Conservation (phyloP, 2,797 vertebrate genomes). For the Melanotaenia pygmaea region DNA sequence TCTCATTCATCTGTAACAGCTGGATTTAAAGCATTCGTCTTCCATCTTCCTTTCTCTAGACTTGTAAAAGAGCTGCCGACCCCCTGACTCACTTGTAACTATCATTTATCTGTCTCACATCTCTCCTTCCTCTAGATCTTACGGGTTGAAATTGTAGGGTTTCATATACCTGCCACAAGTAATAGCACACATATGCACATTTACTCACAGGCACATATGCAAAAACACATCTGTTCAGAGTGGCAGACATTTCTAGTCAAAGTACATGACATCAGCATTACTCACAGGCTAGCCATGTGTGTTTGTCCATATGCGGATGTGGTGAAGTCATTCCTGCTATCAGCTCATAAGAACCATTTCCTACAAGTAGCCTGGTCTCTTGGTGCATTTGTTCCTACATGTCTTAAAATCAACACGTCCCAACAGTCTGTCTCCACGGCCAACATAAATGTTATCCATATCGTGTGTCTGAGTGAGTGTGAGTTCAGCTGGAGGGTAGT, state of each 20-base stretch:
- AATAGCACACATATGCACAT: constrained; percentile 8
- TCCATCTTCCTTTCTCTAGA: not conserved
- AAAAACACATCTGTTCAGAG: constrained; percentile 68
- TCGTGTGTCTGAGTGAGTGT: constrained; percentile 23
- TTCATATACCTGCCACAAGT: constrained; percentile 41
- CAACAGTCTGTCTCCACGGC: constrained; percentile 32
- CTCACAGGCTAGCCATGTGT: constrained; percentile 59
- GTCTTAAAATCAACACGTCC: constrained; percentile 44
- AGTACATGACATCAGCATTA: constrained; percentile 77
- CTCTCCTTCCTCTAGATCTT: constrained; percentile 29
- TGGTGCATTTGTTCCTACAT: constrained; percentile 51
- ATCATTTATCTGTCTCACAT: constrained; percentile 30
- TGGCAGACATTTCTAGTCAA: constrained; percentile 63
- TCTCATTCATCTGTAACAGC: constrained; percentile 4
- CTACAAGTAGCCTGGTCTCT: constrained; percentile 51
- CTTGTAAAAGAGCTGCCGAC: constrained; percentile 11
- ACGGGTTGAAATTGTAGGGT: constrained; percentile 50
- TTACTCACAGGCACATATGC: constrained; percentile 17
- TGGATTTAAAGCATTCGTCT: constrained; percentile 12
- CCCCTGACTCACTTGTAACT: constrained; percentile 46
- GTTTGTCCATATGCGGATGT: constrained; percentile 31
- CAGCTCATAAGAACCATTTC: constrained; percentile 56
- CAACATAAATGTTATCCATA: constrained; percentile 49
- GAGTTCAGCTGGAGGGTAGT: constrained; percentile 60
- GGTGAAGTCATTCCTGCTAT: constrained; percentile 66